Percentiles rank a stretch among this genome's conserved stretches.
Conservation (phyloP, 2,888 invertebrate genomes). For the Xestoiulus laeticollis region DNA sequence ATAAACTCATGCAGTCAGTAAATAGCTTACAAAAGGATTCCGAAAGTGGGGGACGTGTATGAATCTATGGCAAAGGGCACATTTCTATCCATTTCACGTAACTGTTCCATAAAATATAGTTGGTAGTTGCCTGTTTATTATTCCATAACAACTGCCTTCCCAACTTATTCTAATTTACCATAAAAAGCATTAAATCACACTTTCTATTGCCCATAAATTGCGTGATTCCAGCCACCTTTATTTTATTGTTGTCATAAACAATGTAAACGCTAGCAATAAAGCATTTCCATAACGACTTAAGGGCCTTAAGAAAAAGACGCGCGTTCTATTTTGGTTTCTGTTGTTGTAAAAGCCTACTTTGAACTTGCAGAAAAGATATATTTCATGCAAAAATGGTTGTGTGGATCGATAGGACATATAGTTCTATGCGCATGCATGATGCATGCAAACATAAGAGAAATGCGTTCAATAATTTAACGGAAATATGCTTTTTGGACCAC, state of each 20-base stretch:
- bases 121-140: not conserved
- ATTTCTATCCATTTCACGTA: not conserved
- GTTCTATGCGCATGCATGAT: not conserved
- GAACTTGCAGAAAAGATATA: not conserved
- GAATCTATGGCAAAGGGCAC: not conserved
- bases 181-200: not conserved
- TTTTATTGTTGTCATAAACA: not conserved
- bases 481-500: not conserved
- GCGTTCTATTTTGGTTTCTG: not conserved
- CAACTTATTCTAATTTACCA: not conserved
- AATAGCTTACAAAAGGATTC: not conserved
- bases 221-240: not conserved
- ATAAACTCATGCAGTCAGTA: not conserved
- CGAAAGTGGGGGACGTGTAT: not conserved
- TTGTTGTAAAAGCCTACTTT: not conserved
- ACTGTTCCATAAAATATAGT: not conserved
- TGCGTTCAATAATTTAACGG: not conserved
- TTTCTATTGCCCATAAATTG: not conserved
- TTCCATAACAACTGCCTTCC: not conserved
- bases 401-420: not conserved
- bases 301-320: not conserved
- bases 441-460: not conserved
- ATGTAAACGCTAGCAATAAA: not conserved
- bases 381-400: not conserved
- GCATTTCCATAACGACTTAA: not conserved